Conservation (phyloP, 2,113 vertebrate genomes). For the Cryptotis parvus region DNA sequence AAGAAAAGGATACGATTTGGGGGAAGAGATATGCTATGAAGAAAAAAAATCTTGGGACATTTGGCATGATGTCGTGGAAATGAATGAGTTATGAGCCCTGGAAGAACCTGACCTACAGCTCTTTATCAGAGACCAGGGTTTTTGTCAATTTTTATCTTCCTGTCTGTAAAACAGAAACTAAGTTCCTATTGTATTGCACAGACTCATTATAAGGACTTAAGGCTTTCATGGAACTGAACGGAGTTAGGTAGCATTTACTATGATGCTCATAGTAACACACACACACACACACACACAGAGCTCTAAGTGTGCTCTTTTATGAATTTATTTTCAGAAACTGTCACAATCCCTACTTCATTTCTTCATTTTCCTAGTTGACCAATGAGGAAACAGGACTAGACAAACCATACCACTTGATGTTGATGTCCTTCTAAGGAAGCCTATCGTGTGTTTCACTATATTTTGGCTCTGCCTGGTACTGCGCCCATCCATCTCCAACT, state of each 20-base stretch:
- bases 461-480: not conserved
- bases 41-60: not conserved
- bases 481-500: not conserved
- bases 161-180: not conserved
- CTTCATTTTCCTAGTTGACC: not conserved
- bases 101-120: not conserved
- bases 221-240: not conserved
- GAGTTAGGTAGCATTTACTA: rapidly evolving
- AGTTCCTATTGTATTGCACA: not conserved
- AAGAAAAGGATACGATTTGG: not conserved
- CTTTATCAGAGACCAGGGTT: rapidly evolving
- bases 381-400: not conserved
- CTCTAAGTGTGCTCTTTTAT: not conserved
- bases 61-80: not conserved
- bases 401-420: rapidly evolving
- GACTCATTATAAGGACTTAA: not conserved
- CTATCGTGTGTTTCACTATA: rapidly evolving
- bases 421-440: not conserved
- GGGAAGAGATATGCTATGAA: not conserved
- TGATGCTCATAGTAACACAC: too few species aligned
- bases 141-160: not conserved
- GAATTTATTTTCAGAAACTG: not conserved
- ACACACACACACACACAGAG: too few species aligned
- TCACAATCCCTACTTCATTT: not conserved
- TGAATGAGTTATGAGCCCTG: not conserved